Percentiles rank a stretch among this genome's conserved stretches.
Evolutionary conservation across 2,888 invertebrate species (phyloP).

Genomic region (Mactromeris polynyma): DNA sequence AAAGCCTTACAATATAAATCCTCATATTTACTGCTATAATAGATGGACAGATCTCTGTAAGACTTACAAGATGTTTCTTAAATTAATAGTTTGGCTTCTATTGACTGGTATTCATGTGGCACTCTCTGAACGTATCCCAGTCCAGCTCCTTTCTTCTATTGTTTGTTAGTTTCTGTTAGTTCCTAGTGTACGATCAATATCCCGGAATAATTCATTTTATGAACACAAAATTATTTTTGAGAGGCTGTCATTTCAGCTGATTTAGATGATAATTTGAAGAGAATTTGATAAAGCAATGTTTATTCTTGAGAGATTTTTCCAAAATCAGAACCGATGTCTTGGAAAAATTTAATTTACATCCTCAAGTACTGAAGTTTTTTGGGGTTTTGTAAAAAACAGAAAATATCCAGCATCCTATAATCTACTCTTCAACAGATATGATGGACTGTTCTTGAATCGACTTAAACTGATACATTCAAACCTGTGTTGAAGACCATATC

Average conservation of each 20-base stretch:
- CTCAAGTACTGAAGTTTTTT: conserved; percentile 28
- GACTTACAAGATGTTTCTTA: too few species aligned
- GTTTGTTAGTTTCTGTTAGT: conserved; percentile 26
- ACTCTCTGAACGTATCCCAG: neutral
- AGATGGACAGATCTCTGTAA: too few species aligned
- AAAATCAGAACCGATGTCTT: conserved; percentile 54
- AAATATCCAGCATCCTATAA: neutral
- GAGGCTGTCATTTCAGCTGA: conserved; percentile 62
- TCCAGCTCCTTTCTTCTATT: neutral
- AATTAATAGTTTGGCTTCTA: too few species aligned
- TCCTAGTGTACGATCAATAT: conserved; percentile 29
- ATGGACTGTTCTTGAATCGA: neutral
- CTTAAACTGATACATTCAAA: neutral
- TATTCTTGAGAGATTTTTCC: conserved; percentile 28
- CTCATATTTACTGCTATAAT: too few species aligned
- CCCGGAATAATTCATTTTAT: conserved; percentile 35
- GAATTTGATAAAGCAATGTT: conserved; percentile 51
- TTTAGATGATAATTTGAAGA: conserved; percentile 65
- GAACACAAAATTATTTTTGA: conserved; percentile 53
- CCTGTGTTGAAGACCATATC: neutral
- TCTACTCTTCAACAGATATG: neutral
- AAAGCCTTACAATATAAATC: too few species aligned
- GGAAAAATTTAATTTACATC: conserved; percentile 63
- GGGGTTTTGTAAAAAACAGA: neutral
- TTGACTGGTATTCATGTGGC: neutral